Evolutionary conservation across 2,888 invertebrate species (phyloP), one percentile per base, ranked within the genome.

Genomic region (Tinea trinotella): DNA sequence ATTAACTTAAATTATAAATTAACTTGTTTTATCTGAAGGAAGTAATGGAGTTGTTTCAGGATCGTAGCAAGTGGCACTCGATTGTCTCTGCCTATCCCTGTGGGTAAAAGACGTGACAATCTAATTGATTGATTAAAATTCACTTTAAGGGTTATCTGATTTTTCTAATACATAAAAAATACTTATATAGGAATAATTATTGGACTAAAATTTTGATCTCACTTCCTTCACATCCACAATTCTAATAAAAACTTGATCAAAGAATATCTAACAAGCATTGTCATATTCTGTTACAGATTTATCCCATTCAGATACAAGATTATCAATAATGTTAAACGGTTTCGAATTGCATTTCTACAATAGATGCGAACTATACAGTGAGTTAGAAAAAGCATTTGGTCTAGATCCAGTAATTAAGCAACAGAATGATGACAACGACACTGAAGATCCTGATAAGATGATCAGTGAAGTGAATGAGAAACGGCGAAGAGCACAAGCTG

Each of bases 341-440:
- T 94, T 97, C 67, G 98, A 99, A 77, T 79, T 97, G 58, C 98
- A 99, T 76, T 91, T 97, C 50, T 99, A 97, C 80, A 99, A 99
- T 83, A 90, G 97, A 59, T 95, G 96, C 55, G 89, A 93, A 60
- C 79, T 96, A 12, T 98, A 98, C 80, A 91, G 93, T 61, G 90
- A 91, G 70, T 87, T 98, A 56, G 97, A 97, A 74, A 93, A 93
- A 74, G 87, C 92, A 9, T 98, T 98, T 80, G 96, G 94, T 46
- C 81, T 97, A 19, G 93, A 93, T 54, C 88, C 94, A 0, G 89
- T 91, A 56, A 90, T 97, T 66, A 91, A 95, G 64, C 89, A 90
- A 24, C 90, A 90, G 63, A 87, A 87, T 56, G 87, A 85, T 20
- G 74, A 75, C 57, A 83, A 77, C 15, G 88, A 87, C 60, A 87